Conservation (phyloP, 2,797 vertebrate genomes). For the Coccyzus lansbergi region DNA sequence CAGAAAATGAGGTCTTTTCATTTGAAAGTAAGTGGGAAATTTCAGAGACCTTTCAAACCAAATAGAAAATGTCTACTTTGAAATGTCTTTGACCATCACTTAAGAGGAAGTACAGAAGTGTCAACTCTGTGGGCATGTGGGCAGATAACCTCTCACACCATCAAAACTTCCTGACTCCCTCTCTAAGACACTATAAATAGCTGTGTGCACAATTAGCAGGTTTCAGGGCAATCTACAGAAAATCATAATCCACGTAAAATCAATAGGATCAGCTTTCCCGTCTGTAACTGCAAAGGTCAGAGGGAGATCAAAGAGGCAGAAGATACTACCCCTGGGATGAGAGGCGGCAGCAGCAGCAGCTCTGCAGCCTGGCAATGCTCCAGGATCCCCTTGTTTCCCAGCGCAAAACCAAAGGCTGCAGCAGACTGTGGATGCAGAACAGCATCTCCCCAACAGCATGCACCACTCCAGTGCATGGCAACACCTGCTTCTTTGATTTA, state of each 20-base stretch:
- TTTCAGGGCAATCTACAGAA: slow-evolving; percentile 1
- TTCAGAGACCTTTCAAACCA: neutral
- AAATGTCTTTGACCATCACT: neutral
- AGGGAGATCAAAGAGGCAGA: neutral
- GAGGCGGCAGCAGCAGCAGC: neutral
- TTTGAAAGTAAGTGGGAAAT: neutral
- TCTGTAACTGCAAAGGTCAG: neutral
- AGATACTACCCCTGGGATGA: neutral
- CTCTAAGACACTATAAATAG: neutral
- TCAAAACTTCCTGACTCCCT: neutral
- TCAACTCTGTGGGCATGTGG: accelerated
- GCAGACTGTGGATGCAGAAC: neutral
- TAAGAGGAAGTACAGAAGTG: neutral
- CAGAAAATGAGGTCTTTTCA: neutral
- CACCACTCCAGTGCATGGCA: accelerated
- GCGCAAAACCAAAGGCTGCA: accelerated
- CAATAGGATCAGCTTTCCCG: neutral
- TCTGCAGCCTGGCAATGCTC: neutral
- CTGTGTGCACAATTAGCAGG: slow-evolving; percentile 19
- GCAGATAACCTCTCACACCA: neutral
- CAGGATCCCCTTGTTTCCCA: neutral
- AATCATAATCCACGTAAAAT: slow-evolving; percentile 30
- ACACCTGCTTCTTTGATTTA: neutral
- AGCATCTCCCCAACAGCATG: neutral
- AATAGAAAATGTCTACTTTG: neutral